Evolutionary conservation across 2,888 invertebrate species (phyloP).

Genomic region (Eurois occulta): DNA sequence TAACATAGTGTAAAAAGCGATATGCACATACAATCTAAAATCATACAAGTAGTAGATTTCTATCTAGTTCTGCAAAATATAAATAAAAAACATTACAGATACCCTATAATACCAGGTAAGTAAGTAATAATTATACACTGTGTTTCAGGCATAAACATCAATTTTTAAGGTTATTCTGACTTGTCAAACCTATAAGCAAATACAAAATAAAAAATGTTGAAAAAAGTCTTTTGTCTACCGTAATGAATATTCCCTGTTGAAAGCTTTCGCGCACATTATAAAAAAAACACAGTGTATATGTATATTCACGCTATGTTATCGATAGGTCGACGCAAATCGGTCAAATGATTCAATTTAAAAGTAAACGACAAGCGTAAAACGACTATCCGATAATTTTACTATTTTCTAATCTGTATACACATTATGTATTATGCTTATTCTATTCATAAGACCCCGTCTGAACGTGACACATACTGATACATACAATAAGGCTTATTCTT

Average conservation of each 20-base stretch:
- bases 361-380: slow-evolving; percentile 1
- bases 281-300: background rate
- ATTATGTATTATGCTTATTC: slow-evolving; percentile 65
- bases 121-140: background rate
- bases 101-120: background rate
- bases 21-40: slow-evolving; percentile 9
- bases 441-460: slow-evolving; percentile 78
- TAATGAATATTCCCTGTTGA: background rate
- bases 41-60: background rate
- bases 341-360: background rate
- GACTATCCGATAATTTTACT: background rate
- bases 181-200: background rate
- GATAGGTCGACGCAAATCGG: background rate
- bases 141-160: background rate
- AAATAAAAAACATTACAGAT: background rate
- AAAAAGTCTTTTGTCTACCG: background rate
- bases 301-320: background rate
- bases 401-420: slow-evolving; percentile 28
- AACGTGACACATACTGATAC: slow-evolving; percentile 63
- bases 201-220: background rate
- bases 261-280: background rate
- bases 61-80: background rate
- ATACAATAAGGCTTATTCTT: slow-evolving; percentile 50
- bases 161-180: background rate
- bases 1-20: background rate